A percentile compares a stretch with the other conserved stretches of the same genome.
Conservation (phyloP, 2,888 invertebrate genomes). For the Amiota minor region DNA sequence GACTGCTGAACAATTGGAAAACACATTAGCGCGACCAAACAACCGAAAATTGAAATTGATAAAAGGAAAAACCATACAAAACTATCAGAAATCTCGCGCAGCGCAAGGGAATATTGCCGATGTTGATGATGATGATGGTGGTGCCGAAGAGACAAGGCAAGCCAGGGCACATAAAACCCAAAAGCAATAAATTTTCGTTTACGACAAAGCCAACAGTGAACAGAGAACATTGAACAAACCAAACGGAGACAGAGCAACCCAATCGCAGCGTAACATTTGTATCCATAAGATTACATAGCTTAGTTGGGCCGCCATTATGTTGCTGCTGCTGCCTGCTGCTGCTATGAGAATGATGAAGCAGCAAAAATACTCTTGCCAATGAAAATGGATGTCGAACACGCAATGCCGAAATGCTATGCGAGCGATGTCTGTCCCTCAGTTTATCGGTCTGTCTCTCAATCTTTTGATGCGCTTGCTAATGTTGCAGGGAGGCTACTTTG, state of each 20-base stretch:
- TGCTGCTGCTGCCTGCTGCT: constrained; percentile 62
- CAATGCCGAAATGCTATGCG: constrained; percentile 41
- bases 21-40: constrained; percentile 57
- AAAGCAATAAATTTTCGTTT: constrained; percentile 59
- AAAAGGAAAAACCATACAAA: constrained; percentile 44
- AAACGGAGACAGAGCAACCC: constrained; percentile 37
- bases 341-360: constrained; percentile 58
- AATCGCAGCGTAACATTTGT: constrained; percentile 47
- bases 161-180: constrained; percentile 50
- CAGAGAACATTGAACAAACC: not conserved
- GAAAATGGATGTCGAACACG: constrained; percentile 64
- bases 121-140: not conserved
- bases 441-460: not conserved
- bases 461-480: constrained; percentile 1
- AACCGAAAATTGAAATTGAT: constrained; percentile 66
- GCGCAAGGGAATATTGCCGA: not conserved
- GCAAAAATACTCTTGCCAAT: constrained; percentile 52
- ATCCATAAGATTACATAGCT: constrained; percentile 46
- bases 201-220: not conserved
- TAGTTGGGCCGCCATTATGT: constrained; percentile 44
- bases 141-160: not conserved
- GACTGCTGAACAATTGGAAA: constrained; percentile 55
- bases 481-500: constrained; percentile 12
- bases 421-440: not conserved
- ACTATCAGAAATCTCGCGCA: constrained; percentile 22